These are phyloP conservation scores for Spicauda simplicius DNA, from an alignment of 2,888 invertebrate genomes.

Conservation along the genomic window DNA sequence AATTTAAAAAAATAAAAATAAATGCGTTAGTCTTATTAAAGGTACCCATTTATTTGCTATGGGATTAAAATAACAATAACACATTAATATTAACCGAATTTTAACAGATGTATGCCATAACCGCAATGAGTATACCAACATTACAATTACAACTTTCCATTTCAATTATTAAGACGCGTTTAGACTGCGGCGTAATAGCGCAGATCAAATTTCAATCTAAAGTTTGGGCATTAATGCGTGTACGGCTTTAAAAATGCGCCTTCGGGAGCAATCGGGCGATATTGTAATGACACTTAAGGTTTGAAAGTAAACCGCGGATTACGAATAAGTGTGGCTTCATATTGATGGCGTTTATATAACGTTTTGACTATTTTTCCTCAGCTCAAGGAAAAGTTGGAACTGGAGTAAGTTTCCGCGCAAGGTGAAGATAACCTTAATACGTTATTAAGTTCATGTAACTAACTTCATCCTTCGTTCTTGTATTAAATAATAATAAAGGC, in stretches of 20 bases:
- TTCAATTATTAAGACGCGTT: neutral
- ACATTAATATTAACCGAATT: no score
- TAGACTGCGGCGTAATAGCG: slow-evolving; percentile 16
- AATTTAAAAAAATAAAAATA: no score
- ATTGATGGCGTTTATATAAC: slow-evolving; percentile 9
- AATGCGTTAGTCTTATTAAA: no score
- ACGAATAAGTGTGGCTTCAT: slow-evolving; percentile 29
- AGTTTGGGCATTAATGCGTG: slow-evolving; percentile 69
- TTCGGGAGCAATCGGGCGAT: slow-evolving; percentile 56
- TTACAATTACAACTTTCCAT: slow-evolving; percentile 10
- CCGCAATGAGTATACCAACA: neutral
- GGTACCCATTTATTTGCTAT: no score
- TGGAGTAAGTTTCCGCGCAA: no score
- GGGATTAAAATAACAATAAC: neutral
- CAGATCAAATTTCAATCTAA: slow-evolving; percentile 80
- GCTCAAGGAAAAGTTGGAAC: no score
- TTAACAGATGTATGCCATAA: neutral
- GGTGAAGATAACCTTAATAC: no score
- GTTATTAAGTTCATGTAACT: no score
- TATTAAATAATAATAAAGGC: no score
- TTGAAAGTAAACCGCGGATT: slow-evolving; percentile 48
- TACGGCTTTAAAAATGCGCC: slow-evolving; percentile 71
- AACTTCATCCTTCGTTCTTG: no score
- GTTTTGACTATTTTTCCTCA: no score
- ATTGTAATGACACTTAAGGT: slow-evolving; percentile 51